These are phyloP conservation scores for Mythimna vitellina DNA, from an alignment of 2,888 invertebrate species.

Conservation along the genomic window DNA sequence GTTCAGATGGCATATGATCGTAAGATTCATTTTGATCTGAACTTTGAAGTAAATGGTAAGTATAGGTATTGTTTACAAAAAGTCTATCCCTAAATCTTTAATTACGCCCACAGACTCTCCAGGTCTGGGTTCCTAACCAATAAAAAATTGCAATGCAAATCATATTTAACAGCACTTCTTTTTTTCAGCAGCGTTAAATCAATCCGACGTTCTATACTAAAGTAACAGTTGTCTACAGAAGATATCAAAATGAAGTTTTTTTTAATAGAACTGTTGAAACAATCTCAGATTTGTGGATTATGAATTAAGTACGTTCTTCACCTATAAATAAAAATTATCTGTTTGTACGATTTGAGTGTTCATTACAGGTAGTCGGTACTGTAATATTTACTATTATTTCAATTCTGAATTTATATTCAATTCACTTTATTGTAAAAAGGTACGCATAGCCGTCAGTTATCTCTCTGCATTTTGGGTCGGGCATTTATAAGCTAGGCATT, in stretches of 20 bases:
- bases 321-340: background rate
- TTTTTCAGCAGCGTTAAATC: constrained; percentile 80
- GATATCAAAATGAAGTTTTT: constrained; percentile 1
- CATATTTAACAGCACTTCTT: constrained; percentile 34
- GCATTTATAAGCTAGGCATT: too few species aligned
- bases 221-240: constrained; percentile 18
- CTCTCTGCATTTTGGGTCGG: background rate
- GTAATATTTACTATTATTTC: too few species aligned
- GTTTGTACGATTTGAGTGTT: background rate
- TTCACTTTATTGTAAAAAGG: too few species aligned
- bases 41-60: too few species aligned
- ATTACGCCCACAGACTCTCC: background rate
- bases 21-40: background rate
- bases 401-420: too few species aligned
- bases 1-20: background rate
- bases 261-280: constrained; percentile 2
- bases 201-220: constrained; percentile 83
- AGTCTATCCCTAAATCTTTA: background rate
- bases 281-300: constrained; percentile 31
- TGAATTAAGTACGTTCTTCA: background rate
- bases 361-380: background rate
- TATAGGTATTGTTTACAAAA: background rate
- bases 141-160: background rate
- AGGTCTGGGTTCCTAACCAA: too few species aligned
- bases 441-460: too few species aligned